Evolutionary conservation across 2,797 vertebrate species (phyloP), one percentile per base, ranked within the genome.

Genomic region (Macrochelys suwanniensis): DNA sequence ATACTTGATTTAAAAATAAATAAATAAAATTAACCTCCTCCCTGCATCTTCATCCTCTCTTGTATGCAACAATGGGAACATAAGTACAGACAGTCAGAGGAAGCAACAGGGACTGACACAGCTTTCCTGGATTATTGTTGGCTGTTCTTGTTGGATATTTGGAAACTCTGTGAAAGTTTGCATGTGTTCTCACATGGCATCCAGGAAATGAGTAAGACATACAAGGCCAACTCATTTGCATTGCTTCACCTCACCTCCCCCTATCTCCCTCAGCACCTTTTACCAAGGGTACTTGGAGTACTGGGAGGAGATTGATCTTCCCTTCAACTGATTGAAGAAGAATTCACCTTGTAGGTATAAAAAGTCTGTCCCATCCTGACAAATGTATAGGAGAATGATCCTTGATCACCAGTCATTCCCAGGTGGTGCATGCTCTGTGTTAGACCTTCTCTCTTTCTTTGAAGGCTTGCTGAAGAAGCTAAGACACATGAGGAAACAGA

Each of bases 341-440:
- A 54, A 6, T 57, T n/a, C 47, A 45, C 65, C n/a, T 19, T 80
- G 1, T 21, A 82, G 54, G 5, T 77, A 1, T 28, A 6, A 82
- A 42, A 85, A 79, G 45, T 53, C 84, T 28, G 76, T 45, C 42
- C 23, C 5, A 42, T 71, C 23, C 21, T 26, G 42, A 45, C 71
- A 25, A 45, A 76, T 28, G 71, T 47, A 26, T 76, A 47, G 11
- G 25, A 76, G 42, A 76, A 28, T 8, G 25, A 47, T 47, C 26
- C 28, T 7, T 53, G 71, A 71, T 85, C 28, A 21, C 11, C 11
- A 21, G 54, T 47, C 28, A 81, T 57, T 77, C 84, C 37, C 0
- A 54, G 65, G 8, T 61, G 51, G 7, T 57, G 28, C 25, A 3
- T 0, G 0, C 26, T 56, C n/a, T 5, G 65, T 23, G 47, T 26